These are phyloP conservation scores for Machimus rusticus DNA, from an alignment of 2,888 invertebrate species.

Conservation along the genomic window DNA sequence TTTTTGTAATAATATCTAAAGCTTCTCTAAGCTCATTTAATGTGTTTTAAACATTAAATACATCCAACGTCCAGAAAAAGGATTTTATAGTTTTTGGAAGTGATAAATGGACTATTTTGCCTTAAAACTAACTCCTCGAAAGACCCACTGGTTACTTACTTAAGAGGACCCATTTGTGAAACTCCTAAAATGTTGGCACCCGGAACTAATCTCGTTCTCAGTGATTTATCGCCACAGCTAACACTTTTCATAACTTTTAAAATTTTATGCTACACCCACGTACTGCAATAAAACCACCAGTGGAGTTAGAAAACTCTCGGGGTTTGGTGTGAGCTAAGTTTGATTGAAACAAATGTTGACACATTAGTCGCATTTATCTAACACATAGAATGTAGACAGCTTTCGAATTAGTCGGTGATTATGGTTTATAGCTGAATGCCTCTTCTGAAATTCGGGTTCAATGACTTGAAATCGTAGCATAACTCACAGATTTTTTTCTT, in stretches of 20 bases:
- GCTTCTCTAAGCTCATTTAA: not conserved
- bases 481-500: constrained; percentile 7
- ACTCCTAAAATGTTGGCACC: not conserved
- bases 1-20: not conserved
- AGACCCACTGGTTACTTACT: not conserved
- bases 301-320: not conserved
- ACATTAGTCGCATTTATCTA: not conserved
- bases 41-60: not conserved
- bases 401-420: not conserved
- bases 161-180: not conserved
- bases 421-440: not conserved
- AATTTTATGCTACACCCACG: not conserved
- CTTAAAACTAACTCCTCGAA: not conserved
- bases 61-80: not conserved
- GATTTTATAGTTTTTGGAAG: not conserved
- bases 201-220: not conserved
- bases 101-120: not conserved
- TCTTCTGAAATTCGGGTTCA: not conserved
- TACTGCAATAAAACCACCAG: not conserved
- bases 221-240: not conserved
- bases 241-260: not conserved
- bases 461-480: not conserved
- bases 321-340: not conserved
- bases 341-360: not conserved
- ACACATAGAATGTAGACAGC: not conserved